Base-by-base conservation (phyloP, 2,797 vertebrate species). In the Podarcis lilfordi region DNA sequence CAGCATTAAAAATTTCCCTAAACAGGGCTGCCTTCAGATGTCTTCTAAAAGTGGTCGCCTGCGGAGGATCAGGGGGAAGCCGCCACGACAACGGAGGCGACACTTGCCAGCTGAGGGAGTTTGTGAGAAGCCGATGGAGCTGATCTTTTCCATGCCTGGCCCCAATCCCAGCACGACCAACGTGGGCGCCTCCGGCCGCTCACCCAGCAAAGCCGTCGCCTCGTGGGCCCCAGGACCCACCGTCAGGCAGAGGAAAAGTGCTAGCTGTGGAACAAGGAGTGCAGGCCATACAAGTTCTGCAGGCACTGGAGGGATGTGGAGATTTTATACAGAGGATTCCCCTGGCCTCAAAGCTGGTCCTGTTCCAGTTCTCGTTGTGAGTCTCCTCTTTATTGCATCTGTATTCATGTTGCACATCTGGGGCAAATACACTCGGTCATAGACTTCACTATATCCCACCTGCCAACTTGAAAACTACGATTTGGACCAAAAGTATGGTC, bases 401-500 rank as follows among this genome's bases (percentile, higher is more conserved):
- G 99, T 99, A 92, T 99, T 99, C 97, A 99, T 99, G 99, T 98
- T 99, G 95, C 99, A 99, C 97, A 99, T 99, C 97, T 99, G 99
- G 99, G 99, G 99, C 94, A 99, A 99, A 97, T 99, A 99, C 95
- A 99, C 99, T 86, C 98, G 98, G 91, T 98, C 99, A 64, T 99
- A 98, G 98, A 95, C 93, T 91, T 79, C 29, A 86, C 96, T 97
- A 71, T 94, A 95, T 93, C 92, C 93, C 93, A 88, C 85, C 43
- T 43, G 43, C 43, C 43, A 43, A 43, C 96, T 96, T 96, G 97
- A 98, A 94, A 92, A 95, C 91, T 97, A 90, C 94, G 92, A 92
- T 96, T 97, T 97, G 98, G 98, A 99, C 98, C 98, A 99, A 99
- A 98, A 97, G 89, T 93, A 40, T 94, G 94, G 88, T 96, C 90